Conservation (phyloP, 2,888 invertebrate species). For the Sarcophaga subvicina region DNA sequence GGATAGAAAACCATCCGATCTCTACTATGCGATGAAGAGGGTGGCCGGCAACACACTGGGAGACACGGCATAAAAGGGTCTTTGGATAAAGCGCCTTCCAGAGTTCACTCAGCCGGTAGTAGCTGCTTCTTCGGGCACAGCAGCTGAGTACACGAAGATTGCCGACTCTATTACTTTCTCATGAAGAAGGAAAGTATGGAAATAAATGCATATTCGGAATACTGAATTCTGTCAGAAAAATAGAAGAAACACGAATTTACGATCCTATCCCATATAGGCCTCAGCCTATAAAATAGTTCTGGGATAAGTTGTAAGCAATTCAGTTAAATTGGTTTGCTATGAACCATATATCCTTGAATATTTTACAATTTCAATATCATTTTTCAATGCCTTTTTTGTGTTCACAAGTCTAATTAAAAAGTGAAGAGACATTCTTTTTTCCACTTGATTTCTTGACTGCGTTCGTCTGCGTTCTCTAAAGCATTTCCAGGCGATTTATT, state of each 20-base stretch:
- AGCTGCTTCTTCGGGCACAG: conserved; percentile 27
- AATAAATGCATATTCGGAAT: no score
- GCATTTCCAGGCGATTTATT: conserved; percentile 63
- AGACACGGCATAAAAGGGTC: conserved; percentile 34
- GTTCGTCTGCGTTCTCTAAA: not conserved
- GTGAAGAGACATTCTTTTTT: not conserved
- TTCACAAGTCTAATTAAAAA: no score
- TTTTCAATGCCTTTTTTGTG: no score
- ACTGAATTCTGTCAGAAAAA: no score
- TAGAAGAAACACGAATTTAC: no score
- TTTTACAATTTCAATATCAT: no score
- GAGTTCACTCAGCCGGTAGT: conserved; percentile 32
- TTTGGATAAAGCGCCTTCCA: conserved; percentile 25
- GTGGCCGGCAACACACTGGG: conserved; percentile 24
- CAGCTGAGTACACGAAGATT: conserved; percentile 1
- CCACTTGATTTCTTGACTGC: not conserved
- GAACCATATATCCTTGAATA: no score
- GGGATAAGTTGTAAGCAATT: no score
- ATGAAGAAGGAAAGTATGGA: no score
- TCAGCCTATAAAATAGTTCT: no score
- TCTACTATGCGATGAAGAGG: conserved; percentile 32
- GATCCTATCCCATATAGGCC: no score
- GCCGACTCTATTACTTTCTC: not conserved
- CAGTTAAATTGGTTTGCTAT: no score
- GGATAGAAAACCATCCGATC: not conserved